These are phyloP conservation scores for Lasioglossum baleicum DNA, from an alignment of 1,140 invertebrate genomes.

Conservation along the genomic window DNA sequence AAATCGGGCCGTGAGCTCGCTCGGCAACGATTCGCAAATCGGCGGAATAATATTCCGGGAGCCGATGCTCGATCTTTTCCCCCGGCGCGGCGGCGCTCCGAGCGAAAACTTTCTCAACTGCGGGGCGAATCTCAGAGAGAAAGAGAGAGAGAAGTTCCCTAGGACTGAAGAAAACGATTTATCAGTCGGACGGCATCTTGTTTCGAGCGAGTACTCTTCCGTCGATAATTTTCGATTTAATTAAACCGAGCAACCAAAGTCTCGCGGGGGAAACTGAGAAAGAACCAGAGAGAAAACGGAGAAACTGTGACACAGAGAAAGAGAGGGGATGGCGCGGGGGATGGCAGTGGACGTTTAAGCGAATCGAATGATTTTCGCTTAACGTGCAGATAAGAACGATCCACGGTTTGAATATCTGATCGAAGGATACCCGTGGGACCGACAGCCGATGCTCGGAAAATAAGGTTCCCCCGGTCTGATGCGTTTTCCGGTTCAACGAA, in stretches of 20 bases:
- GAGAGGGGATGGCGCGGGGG: background rate
- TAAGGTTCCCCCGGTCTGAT: conserved; percentile 42
- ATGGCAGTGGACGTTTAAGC: conserved; percentile 19
- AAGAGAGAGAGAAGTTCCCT: no score
- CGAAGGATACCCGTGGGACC: conserved; percentile 43
- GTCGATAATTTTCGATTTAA: conserved; percentile 39
- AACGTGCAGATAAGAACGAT: conserved; percentile 48
- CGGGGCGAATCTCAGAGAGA: no score
- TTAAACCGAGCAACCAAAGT: conserved; percentile 23
- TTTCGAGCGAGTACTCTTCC: background rate
- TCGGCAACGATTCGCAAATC: background rate
- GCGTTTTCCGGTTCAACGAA: conserved; percentile 45
- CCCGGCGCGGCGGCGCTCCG: background rate
- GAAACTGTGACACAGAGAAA: no score
- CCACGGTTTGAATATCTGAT: conserved; percentile 49
- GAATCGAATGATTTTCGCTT: conserved; percentile 51
- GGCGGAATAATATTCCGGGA: no score
- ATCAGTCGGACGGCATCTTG: background rate
- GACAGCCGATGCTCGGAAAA: conserved; percentile 43
- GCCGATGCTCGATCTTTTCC: background rate
- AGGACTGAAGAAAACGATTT: background rate
- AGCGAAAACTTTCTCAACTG: background rate
- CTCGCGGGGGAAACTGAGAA: background rate
- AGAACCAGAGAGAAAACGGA: no score
- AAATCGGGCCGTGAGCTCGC: no score